A percentile compares a stretch with the other conserved stretches of the same genome.
Evolutionary conservation across 1,140 invertebrate genomes (phyloP).

Genomic region (Neodiprion pinetum): DNA sequence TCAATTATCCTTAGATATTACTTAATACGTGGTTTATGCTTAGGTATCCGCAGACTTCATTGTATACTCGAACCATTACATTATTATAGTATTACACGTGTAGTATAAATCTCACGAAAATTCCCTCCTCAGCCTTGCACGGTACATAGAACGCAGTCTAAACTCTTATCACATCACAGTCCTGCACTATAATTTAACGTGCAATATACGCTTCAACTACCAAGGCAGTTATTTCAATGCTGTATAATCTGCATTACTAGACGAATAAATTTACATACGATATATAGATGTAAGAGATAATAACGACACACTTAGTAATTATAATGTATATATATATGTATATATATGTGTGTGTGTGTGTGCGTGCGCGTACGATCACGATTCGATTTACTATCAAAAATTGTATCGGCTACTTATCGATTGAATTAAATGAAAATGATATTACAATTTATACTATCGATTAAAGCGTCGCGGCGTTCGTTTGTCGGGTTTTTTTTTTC

Average conservation of each 20-base stretch:
- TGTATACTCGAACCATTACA: conserved; percentile 34
- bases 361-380: too few relatives aligned
- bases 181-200: background rate
- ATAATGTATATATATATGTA: too few relatives aligned
- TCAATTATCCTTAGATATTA: conserved; percentile 28
- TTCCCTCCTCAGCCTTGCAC: conserved; percentile 12
- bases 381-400: conserved; percentile 6
- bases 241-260: too few relatives aligned
- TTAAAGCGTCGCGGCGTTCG: conserved; percentile 18
- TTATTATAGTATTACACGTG: background rate
- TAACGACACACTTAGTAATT: too few relatives aligned
- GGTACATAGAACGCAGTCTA: conserved; percentile 1
- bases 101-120: conserved; percentile 9
- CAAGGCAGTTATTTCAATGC: background rate
- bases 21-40: conserved; percentile 39
- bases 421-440: conserved; percentile 9
- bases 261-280: too few relatives aligned
- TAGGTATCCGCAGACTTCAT: conserved; percentile 32
- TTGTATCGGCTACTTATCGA: conserved; percentile 3
- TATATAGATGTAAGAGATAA: too few relatives aligned
- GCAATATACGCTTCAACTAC: background rate
- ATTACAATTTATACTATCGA: background rate
- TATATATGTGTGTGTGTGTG: too few relatives aligned
- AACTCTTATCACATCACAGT: conserved; percentile 13
- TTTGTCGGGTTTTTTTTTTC: conserved; percentile 2